phyloP scores from a whole-genome alignment of 2,888 invertebrate species.

The Glyphotaelius pellucidus region DNA sequence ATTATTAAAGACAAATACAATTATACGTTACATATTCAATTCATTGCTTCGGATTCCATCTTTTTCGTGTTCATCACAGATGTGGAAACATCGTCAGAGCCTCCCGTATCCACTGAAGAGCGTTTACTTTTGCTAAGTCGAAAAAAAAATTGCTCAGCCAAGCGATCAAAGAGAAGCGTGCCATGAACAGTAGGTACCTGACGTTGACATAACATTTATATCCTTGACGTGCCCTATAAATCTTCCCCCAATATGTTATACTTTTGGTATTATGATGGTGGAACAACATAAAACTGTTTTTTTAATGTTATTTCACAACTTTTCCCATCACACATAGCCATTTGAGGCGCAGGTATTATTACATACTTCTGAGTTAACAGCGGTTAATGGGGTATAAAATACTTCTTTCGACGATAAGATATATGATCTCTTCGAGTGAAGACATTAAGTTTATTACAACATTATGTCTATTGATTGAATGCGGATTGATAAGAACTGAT shows the following conservation, averaged over 20 bases:
- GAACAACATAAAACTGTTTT: constrained; percentile 16
- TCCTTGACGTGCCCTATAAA: constrained; percentile 26
- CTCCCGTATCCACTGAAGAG: not conserved
- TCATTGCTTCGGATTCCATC: not conserved
- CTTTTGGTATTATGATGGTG: not conserved
- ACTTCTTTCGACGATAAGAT: not conserved
- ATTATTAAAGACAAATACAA: not conserved
- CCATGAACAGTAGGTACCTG: constrained; percentile 9
- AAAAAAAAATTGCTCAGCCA: not conserved
- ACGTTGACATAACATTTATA: constrained; percentile 44
- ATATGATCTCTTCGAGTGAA: not conserved
- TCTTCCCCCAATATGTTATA: constrained; percentile 38
- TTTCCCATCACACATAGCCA: not conserved
- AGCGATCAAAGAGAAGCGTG: constrained; percentile 28
- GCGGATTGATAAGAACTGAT: not conserved
- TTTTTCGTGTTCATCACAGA: not conserved
- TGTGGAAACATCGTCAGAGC: not conserved
- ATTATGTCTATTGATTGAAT: not conserved
- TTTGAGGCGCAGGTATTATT: not conserved
- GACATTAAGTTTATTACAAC: not conserved
- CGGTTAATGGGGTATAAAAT: not conserved
- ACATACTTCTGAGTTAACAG: not conserved
- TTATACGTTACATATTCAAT: no score
- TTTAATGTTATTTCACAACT: not conserved
- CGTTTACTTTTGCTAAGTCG: not conserved